Evolutionary conservation across 1,140 invertebrate genomes (phyloP).

Genomic region (Bombus terrestris): DNA sequence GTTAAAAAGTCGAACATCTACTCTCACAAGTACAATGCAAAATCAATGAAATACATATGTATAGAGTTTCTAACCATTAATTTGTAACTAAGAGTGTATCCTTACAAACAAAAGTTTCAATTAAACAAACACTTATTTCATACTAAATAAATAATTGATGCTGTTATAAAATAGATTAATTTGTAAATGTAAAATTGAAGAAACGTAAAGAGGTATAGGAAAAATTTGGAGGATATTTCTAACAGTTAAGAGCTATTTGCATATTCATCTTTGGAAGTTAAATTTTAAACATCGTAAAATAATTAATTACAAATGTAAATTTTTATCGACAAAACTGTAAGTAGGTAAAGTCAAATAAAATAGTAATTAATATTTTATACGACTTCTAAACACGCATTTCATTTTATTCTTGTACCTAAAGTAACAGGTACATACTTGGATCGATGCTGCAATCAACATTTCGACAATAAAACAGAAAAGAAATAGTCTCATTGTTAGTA

Average conservation of each 20-base stretch:
- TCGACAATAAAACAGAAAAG: neutral
- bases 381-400: too few relatives aligned
- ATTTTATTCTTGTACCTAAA: too few relatives aligned
- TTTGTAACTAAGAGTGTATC: neutral
- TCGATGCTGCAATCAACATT: neutral
- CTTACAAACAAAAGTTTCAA: neutral
- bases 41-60: slow-evolving; percentile 16
- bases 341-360: too few relatives aligned
- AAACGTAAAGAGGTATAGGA: neutral
- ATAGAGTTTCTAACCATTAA: neutral
- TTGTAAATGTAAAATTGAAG: neutral
- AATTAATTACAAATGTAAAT: neutral
- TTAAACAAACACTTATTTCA: neutral
- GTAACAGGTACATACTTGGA: neutral
- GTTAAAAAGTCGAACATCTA: slow-evolving; percentile 41
- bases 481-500: neutral
- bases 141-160: neutral
- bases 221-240: neutral
- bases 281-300: neutral
- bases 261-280: neutral
- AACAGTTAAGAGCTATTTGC: neutral
- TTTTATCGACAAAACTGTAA: neutral
- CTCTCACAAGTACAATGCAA: slow-evolving; percentile 7
- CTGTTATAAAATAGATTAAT: neutral
- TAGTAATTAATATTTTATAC: too few relatives aligned